Conservation (phyloP, 2,888 invertebrate genomes). For the Polymixis flavicincta region DNA sequence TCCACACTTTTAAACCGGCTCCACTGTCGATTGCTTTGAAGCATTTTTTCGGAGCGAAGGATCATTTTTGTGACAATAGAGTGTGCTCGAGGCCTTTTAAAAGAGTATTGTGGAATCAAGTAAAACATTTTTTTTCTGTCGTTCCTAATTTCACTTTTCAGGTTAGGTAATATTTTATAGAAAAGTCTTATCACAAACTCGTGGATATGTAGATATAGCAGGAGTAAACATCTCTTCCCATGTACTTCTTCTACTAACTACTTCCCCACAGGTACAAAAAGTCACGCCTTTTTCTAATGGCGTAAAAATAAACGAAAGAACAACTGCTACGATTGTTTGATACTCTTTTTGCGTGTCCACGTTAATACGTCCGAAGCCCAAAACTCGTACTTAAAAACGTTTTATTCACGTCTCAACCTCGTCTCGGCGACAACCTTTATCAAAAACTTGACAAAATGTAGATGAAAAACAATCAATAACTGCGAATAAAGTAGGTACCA, state of each 20-base stretch:
- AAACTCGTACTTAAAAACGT: background rate
- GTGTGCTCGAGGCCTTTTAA: conserved; percentile 15
- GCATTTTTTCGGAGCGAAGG: conserved; percentile 30
- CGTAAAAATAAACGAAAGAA: background rate
- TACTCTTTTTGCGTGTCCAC: background rate
- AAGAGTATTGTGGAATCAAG: conserved; percentile 7
- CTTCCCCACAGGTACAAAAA: background rate
- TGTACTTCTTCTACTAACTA: too few relatives aligned
- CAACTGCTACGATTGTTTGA: too few relatives aligned
- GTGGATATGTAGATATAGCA: background rate
- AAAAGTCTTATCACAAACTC: background rate
- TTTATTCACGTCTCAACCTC: background rate
- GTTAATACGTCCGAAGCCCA: background rate
- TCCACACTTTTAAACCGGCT: conserved; percentile 31
- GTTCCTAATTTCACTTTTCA: background rate
- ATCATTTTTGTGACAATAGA: conserved; percentile 42
- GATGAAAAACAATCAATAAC: background rate
- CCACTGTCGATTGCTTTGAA: conserved; percentile 45
- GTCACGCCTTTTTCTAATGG: too few relatives aligned
- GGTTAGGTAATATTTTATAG: background rate
- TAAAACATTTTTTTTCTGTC: background rate
- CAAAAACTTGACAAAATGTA: too few relatives aligned
- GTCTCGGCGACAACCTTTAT: too few relatives aligned
- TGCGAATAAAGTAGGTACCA: background rate
- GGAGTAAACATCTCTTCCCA: background rate